Percentiles rank a stretch among this genome's conserved stretches.
These are phyloP conservation scores for Oppia nitens DNA, from an alignment of 1,140 invertebrate genomes.

Conservation along the genomic window DNA sequence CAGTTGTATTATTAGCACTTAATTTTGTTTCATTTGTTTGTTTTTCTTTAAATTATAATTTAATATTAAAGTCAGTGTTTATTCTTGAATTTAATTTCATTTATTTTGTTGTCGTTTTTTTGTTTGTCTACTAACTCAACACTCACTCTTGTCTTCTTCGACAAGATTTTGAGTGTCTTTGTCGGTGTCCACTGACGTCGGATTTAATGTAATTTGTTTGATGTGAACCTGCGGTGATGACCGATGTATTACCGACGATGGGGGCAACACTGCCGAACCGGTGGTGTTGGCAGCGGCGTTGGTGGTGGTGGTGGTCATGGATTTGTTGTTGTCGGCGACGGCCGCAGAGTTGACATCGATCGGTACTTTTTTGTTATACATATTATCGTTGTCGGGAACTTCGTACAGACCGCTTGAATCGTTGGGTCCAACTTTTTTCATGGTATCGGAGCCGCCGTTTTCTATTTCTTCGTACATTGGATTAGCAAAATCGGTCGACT, in stretches of 20 bases:
- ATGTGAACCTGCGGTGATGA: slow-evolving; percentile 48
- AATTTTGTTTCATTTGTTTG: too few relatives aligned
- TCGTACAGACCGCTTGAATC: slow-evolving; percentile 28
- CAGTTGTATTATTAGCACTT: too few relatives aligned
- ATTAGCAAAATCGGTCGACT: slow-evolving; percentile 71
- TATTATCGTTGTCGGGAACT: slow-evolving; percentile 46
- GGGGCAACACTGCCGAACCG: slow-evolving; percentile 43
- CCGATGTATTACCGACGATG: slow-evolving; percentile 57
- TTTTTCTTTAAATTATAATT: too few relatives aligned
- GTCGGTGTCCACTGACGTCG: slow-evolving; percentile 61
- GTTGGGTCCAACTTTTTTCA: slow-evolving; percentile 3
- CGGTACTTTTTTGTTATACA: slow-evolving; percentile 40
- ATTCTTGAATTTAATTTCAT: too few relatives aligned
- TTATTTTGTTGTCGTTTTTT: too few relatives aligned
- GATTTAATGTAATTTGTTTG: slow-evolving; percentile 58
- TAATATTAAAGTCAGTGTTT: too few relatives aligned
- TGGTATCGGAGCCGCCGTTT: slow-evolving; percentile 13
- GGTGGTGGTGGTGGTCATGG: slow-evolving; percentile 24
- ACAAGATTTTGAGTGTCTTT: slow-evolving; percentile 79
- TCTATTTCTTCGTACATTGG: slow-evolving; percentile 75
- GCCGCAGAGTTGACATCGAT: slow-evolving; percentile 26
- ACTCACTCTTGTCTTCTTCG: slow-evolving; percentile 53
- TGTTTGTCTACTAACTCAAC: too few relatives aligned
- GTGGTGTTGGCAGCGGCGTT: slow-evolving; percentile 28
- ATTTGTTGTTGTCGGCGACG: slow-evolving; percentile 27